Evolutionary conservation across 2,797 vertebrate genomes (phyloP).

Genomic region (Acanthurus leucopareius): DNA sequence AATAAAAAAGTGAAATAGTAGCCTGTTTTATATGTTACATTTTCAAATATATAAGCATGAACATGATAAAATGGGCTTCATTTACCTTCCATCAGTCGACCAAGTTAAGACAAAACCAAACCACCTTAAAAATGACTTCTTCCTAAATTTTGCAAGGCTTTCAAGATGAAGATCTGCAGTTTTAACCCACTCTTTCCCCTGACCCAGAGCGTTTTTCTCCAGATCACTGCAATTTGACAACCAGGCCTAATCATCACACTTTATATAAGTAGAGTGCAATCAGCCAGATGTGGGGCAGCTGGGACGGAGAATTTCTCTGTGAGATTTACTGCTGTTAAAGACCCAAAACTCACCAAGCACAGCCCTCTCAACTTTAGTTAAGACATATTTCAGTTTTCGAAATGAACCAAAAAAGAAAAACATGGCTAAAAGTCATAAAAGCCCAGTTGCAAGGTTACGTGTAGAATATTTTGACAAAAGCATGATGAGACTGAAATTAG

Average conservation of each 20-base stretch:
- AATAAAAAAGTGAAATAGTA: neutral
- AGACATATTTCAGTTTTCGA: slow-evolving; percentile 23
- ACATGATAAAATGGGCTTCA: neutral
- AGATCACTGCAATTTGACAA: slow-evolving; percentile 52
- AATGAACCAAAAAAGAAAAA: neutral
- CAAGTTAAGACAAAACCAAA: neutral
- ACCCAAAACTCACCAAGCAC: neutral
- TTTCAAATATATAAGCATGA: neutral
- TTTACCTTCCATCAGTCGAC: slow-evolving; percentile 8
- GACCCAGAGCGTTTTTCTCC: slow-evolving; percentile 31
- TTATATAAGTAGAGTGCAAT: slow-evolving; percentile 57
- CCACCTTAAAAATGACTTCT: neutral
- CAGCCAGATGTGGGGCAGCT: slow-evolving; percentile 45
- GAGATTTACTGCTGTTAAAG: slow-evolving; percentile 32
- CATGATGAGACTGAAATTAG: neutral
- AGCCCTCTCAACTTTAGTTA: neutral
- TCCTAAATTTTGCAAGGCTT: slow-evolving; percentile 5
- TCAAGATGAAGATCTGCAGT: slow-evolving; percentile 12
- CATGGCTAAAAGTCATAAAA: no score
- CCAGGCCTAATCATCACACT: slow-evolving; percentile 50
- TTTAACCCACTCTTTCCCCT: slow-evolving; percentile 52
- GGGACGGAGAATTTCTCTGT: slow-evolving; percentile 16
- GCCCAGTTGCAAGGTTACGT: no score
- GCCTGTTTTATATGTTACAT: neutral
- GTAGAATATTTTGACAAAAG: neutral